Base-by-base conservation (phyloP, 2,888 invertebrate genomes). In the Cephus spinipes region DNA sequence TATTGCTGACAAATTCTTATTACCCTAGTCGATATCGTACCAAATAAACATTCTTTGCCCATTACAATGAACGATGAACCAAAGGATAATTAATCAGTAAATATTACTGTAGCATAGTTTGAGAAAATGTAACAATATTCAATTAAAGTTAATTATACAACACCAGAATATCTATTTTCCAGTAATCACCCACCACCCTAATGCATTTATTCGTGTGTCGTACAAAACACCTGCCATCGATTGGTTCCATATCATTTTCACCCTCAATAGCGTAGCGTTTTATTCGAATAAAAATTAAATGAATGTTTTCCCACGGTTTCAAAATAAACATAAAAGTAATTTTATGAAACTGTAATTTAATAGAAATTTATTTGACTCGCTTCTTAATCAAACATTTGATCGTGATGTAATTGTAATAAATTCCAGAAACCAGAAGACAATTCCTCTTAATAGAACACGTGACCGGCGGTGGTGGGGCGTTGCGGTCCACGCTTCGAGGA, bases 401-500 rank as follows among this genome's bases (percentile, higher is more conserved):
- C 12, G 35, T 12, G 12, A 35, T 12, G 12, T 35, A 15, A 55
- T 9, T 55, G 23, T 55, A 9, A 55, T 55, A 55, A 55, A 23
- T 23, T 55, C 9, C 55, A 23, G 55, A 55, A 55, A 55, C 23
- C 9, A 23, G 23, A 55, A 55, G 55, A 55, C 23, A 23, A 55
- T 15, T 55, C 55, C 23, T 55, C 55, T 6, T 55, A 23, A 15
- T 23, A 55, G 55, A 1, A 23, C 55, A 23, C 23, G 23, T 23
- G 55, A 55, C 55, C 55, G 23, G 23, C 9, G 23, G 23, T 55
- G 9, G 55, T 55, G 55, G 55, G 55, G 55, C 23, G 3, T 23
- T 55, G 55, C 23, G 23, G 55, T 31, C 71, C 83, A 85, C 84
- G 87, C 83, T 84, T 88, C 86, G 86, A 80, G 83, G 83, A 88